Conservation (phyloP, 2,888 invertebrate species). For the Lepidocyrtoides sp. region DNA sequence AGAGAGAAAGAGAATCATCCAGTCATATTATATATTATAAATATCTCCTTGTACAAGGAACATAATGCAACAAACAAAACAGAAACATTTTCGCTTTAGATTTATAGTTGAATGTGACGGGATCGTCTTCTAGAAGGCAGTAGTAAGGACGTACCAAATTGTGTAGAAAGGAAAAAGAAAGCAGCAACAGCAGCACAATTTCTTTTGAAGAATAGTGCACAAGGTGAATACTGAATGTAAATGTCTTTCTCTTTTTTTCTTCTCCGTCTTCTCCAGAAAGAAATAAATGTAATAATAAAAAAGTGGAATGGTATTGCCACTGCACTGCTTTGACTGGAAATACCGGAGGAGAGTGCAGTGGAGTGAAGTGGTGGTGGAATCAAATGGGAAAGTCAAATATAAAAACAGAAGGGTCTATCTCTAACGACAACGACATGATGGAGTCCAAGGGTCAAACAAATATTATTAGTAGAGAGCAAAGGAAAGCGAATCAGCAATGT, state of each 20-base stretch:
- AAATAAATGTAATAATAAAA: slow-evolving; percentile 43
- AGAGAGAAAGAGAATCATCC: slow-evolving; percentile 14
- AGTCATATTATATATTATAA: slow-evolving; percentile 53
- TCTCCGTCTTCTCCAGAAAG: not conserved
- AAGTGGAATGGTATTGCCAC: slow-evolving; percentile 28
- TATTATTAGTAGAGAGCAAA: slow-evolving; percentile 19
- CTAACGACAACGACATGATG: not conserved
- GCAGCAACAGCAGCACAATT: not conserved
- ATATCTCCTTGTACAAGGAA: slow-evolving; percentile 32
- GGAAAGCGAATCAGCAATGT: not conserved
- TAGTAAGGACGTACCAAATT: not conserved
- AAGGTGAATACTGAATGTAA: slow-evolving; percentile 44
- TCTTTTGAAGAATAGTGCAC: slow-evolving; percentile 14
- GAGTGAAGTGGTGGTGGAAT: not conserved
- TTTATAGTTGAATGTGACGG: slow-evolving; percentile 77
- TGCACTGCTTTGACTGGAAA: slow-evolving; percentile 14
- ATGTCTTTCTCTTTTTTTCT: not conserved
- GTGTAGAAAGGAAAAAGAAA: not conserved
- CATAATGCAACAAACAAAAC: slow-evolving; percentile 4
- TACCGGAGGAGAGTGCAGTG: not conserved
- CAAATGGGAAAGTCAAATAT: not conserved
- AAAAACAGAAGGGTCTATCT: slow-evolving; percentile 1
- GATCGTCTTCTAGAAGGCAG: slow-evolving; percentile 14
- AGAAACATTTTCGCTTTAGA: slow-evolving; percentile 40
- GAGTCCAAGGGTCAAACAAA: slow-evolving; percentile 39